Evolutionary conservation across 2,888 invertebrate species (phyloP).

Genomic region (Oscheius sp.): DNA sequence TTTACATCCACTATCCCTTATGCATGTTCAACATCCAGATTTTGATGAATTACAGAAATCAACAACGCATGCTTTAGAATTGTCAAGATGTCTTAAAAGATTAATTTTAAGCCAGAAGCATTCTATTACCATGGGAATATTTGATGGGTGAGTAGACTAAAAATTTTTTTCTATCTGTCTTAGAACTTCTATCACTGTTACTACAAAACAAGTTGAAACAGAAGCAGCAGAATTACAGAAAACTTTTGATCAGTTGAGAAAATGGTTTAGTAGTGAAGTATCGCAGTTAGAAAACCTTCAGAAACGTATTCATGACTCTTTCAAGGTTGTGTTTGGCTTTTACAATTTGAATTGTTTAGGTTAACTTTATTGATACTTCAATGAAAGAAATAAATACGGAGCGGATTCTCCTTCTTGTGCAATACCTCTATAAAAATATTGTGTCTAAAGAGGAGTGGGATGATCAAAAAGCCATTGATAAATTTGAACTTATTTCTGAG

Average conservation of each 20-base stretch:
- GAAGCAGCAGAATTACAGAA: background rate
- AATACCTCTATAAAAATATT: slow-evolving; percentile 31
- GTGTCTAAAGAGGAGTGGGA: slow-evolving; percentile 5
- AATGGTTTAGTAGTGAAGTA: slow-evolving; percentile 11
- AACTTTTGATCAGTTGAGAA: background rate
- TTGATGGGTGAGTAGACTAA: background rate
- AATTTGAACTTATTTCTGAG: background rate
- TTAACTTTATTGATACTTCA: background rate
- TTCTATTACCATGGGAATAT: background rate
- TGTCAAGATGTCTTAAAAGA: background rate
- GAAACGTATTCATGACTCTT: background rate
- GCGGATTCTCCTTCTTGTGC: slow-evolving; percentile 31
- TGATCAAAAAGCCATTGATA: slow-evolving; percentile 19
- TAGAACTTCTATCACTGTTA: background rate
- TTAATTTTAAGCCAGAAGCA: background rate
- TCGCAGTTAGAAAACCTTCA: background rate
- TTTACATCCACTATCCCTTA: slow-evolving; percentile 40
- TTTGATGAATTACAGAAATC: slow-evolving; percentile 19
- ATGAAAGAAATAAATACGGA: background rate
- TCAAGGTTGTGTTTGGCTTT: background rate
- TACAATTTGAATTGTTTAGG: background rate
- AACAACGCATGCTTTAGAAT: background rate
- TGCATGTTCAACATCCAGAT: slow-evolving; percentile 34
- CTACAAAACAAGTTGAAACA: background rate
- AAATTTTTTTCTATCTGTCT: background rate